Evolutionary conservation across 2,888 invertebrate species (phyloP).

Genomic region (Scrobipalpa costella): DNA sequence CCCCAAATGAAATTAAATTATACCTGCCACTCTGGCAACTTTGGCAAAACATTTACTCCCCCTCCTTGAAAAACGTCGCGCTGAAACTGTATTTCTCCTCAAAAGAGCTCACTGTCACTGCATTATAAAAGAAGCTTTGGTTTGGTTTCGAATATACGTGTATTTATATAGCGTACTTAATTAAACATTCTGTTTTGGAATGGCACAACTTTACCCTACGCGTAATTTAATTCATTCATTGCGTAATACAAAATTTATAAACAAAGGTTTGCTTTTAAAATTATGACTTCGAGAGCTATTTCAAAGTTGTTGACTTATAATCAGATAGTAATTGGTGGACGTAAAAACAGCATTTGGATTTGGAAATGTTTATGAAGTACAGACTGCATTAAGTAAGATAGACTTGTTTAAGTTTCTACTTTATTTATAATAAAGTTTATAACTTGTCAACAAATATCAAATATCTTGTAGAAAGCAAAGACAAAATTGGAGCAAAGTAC

Average conservation of each 20-base stretch:
- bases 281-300: conserved; percentile 27
- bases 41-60: conserved; percentile 71
- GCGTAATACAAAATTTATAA: conserved; percentile 32
- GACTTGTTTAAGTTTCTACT: conserved; percentile 17
- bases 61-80: conserved; percentile 58
- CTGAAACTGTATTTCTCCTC: conserved; percentile 56
- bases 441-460: neutral
- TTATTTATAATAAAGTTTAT: conserved; percentile 16
- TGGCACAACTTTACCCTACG: conserved; percentile 32
- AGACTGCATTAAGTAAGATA: conserved; percentile 23
- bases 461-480: neutral
- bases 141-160: conserved; percentile 37
- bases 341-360: conserved; percentile 28
- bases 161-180: conserved; percentile 47
- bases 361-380: conserved; percentile 25
- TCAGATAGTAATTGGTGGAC: conserved; percentile 28
- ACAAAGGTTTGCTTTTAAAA: conserved; percentile 35
- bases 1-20: conserved; percentile 74
- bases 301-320: conserved; percentile 32
- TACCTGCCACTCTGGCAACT: conserved; percentile 66
- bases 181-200: conserved; percentile 45
- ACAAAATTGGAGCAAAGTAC: neutral
- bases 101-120: conserved; percentile 50
- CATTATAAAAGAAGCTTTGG: conserved; percentile 40
- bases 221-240: conserved; percentile 38